Evolutionary conservation across 2,888 invertebrate genomes (phyloP).

Genomic region (Dicranocentrus wangi): DNA sequence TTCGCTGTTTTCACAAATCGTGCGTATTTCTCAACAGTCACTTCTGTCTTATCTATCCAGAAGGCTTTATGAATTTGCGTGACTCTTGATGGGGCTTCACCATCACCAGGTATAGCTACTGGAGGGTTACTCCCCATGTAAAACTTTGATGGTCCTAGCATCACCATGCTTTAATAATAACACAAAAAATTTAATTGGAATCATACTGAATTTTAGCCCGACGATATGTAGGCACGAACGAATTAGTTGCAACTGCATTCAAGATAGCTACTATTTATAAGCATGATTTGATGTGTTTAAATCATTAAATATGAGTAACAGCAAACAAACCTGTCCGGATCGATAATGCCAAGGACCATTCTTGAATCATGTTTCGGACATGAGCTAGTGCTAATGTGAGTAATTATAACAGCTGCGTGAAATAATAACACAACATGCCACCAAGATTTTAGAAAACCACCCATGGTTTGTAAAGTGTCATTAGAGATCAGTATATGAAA

Average conservation of each 20-base stretch:
- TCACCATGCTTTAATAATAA: slow-evolving; percentile 54
- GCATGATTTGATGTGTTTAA: background rate
- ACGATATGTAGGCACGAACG: background rate
- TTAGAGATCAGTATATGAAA: too few relatives aligned
- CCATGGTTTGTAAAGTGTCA: too few relatives aligned
- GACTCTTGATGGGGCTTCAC: slow-evolving; percentile 52
- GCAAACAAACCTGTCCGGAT: slow-evolving; percentile 9
- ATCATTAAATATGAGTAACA: background rate
- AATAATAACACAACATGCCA: too few relatives aligned
- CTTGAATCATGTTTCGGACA: too few relatives aligned
- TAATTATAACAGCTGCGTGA: too few relatives aligned
- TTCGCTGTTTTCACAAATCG: slow-evolving; percentile 58
- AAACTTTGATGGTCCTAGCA: slow-evolving; percentile 61
- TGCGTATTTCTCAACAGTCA: slow-evolving; percentile 49
- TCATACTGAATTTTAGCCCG: background rate
- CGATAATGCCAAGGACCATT: background rate
- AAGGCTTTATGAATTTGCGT: slow-evolving; percentile 40
- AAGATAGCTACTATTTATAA: too few relatives aligned
- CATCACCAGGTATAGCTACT: slow-evolving; percentile 63
- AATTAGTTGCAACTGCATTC: too few relatives aligned
- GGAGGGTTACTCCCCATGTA: slow-evolving; percentile 60
- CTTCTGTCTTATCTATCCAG: slow-evolving; percentile 68
- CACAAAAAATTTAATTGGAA: background rate
- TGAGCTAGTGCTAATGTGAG: too few relatives aligned
- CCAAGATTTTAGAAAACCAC: too few relatives aligned